A percentile compares a stretch with the other conserved stretches of the same genome.
Conservation (phyloP, 2,888 invertebrate genomes). For the Aporophyla lueneburgensis region DNA sequence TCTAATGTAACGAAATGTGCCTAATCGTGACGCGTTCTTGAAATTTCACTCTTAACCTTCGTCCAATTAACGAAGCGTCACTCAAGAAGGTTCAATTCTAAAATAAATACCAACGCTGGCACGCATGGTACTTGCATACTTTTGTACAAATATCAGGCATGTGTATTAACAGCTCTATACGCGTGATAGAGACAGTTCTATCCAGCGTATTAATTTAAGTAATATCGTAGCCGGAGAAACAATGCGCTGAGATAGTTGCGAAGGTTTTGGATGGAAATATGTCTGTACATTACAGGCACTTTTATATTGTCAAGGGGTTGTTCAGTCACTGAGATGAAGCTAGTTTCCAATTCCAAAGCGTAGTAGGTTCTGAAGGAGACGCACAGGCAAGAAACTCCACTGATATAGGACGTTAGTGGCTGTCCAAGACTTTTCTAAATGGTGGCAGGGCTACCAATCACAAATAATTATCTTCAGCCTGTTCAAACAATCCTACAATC, state of each 20-base stretch:
- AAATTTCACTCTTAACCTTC: too few relatives aligned
- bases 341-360: too few relatives aligned
- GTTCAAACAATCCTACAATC: background rate
- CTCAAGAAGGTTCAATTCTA: background rate
- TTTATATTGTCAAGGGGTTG: too few relatives aligned
- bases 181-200: constrained; percentile 25
- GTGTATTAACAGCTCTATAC: background rate
- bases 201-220: constrained; percentile 29
- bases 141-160: background rate
- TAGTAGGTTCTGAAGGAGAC: too few relatives aligned
- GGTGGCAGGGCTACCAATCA: background rate
- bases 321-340: too few relatives aligned
- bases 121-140: background rate
- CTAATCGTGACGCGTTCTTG: too few relatives aligned
- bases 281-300: too few relatives aligned
- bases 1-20: too few relatives aligned
- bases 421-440: background rate
- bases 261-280: background rate
- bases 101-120: background rate
- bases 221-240: constrained; percentile 14
- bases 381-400: too few relatives aligned
- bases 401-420: too few relatives aligned
- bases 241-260: constrained; percentile 32
- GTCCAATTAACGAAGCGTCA: background rate
- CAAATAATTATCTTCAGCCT: background rate